These are phyloP conservation scores for Etia nguti DNA, from an alignment of 2,113 vertebrate genomes.

Conservation along the genomic window DNA sequence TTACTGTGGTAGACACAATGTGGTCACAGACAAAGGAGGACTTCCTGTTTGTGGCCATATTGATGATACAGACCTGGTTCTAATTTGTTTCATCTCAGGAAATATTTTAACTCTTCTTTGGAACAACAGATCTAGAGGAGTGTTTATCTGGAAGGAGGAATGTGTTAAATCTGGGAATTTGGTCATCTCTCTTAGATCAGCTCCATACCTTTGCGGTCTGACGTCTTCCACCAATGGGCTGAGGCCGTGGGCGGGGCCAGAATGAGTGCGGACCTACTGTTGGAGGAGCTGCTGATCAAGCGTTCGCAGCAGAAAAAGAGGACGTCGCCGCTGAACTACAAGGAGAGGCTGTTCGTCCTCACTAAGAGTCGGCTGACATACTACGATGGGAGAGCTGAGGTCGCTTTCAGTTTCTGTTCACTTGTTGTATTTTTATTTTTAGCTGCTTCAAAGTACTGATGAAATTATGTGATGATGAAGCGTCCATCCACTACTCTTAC, in stretches of 20 bases:
- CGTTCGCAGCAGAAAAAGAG: constrained; percentile 97
- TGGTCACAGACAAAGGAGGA: neutral
- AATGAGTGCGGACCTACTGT: constrained; percentile 83
- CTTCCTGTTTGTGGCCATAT: neutral
- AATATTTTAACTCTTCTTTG: fast-evolving
- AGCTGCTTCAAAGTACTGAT: neutral
- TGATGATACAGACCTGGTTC: neutral
- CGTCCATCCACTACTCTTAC: neutral
- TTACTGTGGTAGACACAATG: neutral
- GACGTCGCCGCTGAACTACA: constrained; percentile 95
- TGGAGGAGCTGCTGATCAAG: constrained; percentile 93
- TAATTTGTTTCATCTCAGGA: neutral
- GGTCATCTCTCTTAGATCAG: neutral
- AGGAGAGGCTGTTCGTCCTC: constrained; percentile 89
- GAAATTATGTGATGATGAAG: neutral
- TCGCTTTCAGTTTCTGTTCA: neutral
- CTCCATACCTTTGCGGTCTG: neutral
- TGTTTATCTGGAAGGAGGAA: neutral
- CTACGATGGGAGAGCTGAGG: constrained; percentile 85
- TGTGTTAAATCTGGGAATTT: neutral
- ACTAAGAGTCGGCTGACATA: constrained; percentile 82
- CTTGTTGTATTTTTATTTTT: neutral
- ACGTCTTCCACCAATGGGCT: constrained; percentile 63
- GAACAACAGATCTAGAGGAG: neutral
- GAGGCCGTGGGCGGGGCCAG: constrained; percentile 62